Evolutionary conservation across 2,888 invertebrate genomes (phyloP).

Genomic region (Polydrusus cervinus): DNA sequence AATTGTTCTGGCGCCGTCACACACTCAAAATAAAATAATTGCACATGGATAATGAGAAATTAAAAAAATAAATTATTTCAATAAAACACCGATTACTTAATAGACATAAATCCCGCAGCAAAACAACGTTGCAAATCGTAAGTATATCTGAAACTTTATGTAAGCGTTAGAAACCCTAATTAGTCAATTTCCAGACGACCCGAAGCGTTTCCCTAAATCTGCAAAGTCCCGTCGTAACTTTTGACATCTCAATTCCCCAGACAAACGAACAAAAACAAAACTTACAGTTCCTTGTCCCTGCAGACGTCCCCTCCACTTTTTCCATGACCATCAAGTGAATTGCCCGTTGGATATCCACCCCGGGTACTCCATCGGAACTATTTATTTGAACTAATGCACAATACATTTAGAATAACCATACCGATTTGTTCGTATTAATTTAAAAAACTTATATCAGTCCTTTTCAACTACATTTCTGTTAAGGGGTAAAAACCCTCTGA

Average conservation of each 20-base stretch:
- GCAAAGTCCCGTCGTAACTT: conserved; percentile 7
- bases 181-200: not conserved
- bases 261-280: conserved; percentile 47
- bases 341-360: not conserved
- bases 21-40: too few relatives aligned
- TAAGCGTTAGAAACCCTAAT: not conserved
- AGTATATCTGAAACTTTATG: not conserved
- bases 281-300: conserved; percentile 45
- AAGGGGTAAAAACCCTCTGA: conserved; percentile 52
- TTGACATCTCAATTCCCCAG: conserved; percentile 34
- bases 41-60: too few relatives aligned
- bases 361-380: conserved; percentile 2
- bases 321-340: conserved; percentile 29
- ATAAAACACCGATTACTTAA: too few relatives aligned
- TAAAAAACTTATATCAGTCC: conserved; percentile 14
- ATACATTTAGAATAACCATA: not conserved
- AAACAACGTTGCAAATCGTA: not conserved
- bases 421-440: conserved; percentile 10
- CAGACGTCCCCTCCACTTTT: conserved; percentile 34
- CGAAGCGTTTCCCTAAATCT: not conserved
- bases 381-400: conserved; percentile 14
- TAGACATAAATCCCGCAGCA: not conserved
- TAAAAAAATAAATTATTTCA: too few relatives aligned
- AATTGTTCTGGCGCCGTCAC: too few relatives aligned
- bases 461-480: conserved; percentile 48